A percentile compares a stretch with the other conserved stretches of the same genome.
Evolutionary conservation across 2,888 invertebrate genomes (phyloP).

Genomic region (Patella caerulea): DNA sequence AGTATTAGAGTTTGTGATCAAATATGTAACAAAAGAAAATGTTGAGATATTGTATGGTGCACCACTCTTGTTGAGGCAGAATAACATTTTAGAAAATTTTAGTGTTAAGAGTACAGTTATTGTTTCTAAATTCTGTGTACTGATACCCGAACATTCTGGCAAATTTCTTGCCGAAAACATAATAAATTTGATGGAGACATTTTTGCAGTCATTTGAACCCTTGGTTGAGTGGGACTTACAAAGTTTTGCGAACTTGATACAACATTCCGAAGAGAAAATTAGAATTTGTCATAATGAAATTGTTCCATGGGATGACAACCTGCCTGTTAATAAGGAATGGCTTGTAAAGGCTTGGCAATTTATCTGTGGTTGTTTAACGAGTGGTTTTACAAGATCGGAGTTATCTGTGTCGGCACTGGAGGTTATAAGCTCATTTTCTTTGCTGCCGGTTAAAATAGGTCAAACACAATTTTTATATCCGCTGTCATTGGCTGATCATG

Average conservation of each 20-base stretch:
- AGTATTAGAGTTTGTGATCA: conserved; percentile 7
- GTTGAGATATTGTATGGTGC: conserved; percentile 12
- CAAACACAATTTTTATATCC: not conserved
- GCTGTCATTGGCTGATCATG: not conserved
- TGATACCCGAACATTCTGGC: conserved; percentile 19
- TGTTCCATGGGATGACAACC: not conserved
- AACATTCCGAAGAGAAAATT: not conserved
- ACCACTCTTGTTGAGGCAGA: conserved; percentile 18
- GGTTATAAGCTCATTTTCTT: too few species aligned
- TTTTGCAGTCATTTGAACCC: not conserved
- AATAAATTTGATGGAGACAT: not conserved
- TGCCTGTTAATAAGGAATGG: not conserved
- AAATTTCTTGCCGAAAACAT: conserved; percentile 14
- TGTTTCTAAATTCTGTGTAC: conserved; percentile 15
- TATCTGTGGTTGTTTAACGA: not conserved
- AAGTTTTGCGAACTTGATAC: not conserved
- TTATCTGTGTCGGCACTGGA: too few species aligned
- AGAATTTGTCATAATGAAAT: not conserved
- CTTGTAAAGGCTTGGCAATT: not conserved
- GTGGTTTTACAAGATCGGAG: too few species aligned
- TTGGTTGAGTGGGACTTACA: not conserved
- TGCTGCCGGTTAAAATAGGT: too few species aligned
- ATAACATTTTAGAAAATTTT: not conserved
- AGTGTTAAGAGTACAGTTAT: conserved; percentile 2
- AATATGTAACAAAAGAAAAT: not conserved